These are phyloP conservation scores for Rhopilema esculentum DNA, from an alignment of 30 jellyfish, hydroid and myxozoan genomes.

Conservation along the genomic window DNA sequence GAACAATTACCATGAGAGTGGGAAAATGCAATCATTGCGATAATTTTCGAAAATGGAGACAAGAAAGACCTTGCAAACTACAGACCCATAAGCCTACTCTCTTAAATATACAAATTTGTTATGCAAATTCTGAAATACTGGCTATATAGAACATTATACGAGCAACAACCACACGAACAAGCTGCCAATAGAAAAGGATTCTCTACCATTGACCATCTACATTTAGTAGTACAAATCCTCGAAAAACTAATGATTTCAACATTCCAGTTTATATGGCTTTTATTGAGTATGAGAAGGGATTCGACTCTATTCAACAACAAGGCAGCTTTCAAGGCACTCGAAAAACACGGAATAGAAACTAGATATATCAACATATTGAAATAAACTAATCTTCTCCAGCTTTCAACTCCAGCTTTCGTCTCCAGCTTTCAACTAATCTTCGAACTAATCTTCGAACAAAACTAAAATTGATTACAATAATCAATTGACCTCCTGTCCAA, in stretches of 20 bases:
- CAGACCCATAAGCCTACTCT: slow-evolving; percentile 44
- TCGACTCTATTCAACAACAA: slow-evolving; percentile 29
- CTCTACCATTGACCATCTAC: slow-evolving; percentile 35
- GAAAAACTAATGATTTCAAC: no score
- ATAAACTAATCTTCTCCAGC: no score
- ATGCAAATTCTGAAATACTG: slow-evolving; percentile 8
- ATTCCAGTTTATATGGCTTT: slow-evolving; percentile 18
- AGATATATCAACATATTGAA: slow-evolving; percentile 17
- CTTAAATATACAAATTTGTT: slow-evolving; percentile 13
- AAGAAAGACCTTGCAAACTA: slow-evolving; percentile 28
- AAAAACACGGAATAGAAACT: not conserved
- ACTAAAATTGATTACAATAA: no score
- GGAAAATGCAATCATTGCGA: slow-evolving; percentile 26
- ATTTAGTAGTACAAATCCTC: not conserved
- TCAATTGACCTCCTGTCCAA: no score
- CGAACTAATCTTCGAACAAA: no score
- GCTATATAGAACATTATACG: slow-evolving; percentile 17
- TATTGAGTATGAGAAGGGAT: slow-evolving; percentile 36
- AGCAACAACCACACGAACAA: slow-evolving; percentile 46
- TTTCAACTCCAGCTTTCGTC: no score
- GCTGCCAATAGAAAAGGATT: slow-evolving; percentile 26
- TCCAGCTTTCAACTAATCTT: no score
- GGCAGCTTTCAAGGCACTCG: slow-evolving; percentile 38
- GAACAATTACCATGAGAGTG: slow-evolving; percentile 40
- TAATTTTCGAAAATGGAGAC: no score